Evolutionary conservation across 1,140 invertebrate species (phyloP).

Genomic region (Lanistes nyassanus): DNA sequence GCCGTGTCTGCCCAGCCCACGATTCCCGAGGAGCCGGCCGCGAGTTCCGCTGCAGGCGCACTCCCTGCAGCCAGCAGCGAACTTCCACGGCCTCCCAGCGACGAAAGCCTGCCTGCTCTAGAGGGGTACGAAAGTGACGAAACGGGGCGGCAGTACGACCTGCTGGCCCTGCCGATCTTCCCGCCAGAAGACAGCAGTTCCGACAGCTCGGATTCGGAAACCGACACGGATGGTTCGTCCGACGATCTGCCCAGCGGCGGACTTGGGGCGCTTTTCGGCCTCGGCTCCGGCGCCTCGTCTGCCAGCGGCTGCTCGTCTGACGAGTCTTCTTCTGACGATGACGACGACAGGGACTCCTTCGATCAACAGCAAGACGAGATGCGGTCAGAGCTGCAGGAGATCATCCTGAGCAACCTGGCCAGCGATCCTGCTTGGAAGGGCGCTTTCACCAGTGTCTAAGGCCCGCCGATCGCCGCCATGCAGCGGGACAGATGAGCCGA

Average conservation of each 20-base stretch:
- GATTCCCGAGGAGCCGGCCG: background rate
- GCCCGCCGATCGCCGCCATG: too few relatives aligned
- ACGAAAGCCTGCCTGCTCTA: conserved; percentile 6
- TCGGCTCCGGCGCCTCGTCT: background rate
- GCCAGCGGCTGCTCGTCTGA: conserved; percentile 1
- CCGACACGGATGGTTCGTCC: conserved; percentile 9
- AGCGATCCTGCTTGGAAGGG: background rate
- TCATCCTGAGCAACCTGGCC: conserved; percentile 7
- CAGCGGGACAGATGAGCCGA: too few relatives aligned
- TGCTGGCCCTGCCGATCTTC: conserved; percentile 25
- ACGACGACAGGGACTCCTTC: background rate
- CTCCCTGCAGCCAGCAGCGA: background rate
- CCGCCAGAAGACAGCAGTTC: background rate
- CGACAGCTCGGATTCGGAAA: background rate
- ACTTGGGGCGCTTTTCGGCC: conserved; percentile 9
- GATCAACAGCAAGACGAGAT: background rate
- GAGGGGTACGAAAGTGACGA: conserved; percentile 35
- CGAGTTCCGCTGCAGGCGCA: background rate
- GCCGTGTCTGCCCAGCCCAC: background rate
- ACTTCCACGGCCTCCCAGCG: conserved; percentile 4
- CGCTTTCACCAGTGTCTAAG: background rate
- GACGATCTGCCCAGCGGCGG: background rate
- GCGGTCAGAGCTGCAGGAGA: conserved; percentile 13
- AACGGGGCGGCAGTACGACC: conserved; percentile 34
- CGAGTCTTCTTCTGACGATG: conserved; percentile 16